Evolutionary conservation across 2,113 vertebrate genomes (phyloP), one percentile per base, ranked within the genome.

Genomic region (Nycticorax nycticorax): DNA sequence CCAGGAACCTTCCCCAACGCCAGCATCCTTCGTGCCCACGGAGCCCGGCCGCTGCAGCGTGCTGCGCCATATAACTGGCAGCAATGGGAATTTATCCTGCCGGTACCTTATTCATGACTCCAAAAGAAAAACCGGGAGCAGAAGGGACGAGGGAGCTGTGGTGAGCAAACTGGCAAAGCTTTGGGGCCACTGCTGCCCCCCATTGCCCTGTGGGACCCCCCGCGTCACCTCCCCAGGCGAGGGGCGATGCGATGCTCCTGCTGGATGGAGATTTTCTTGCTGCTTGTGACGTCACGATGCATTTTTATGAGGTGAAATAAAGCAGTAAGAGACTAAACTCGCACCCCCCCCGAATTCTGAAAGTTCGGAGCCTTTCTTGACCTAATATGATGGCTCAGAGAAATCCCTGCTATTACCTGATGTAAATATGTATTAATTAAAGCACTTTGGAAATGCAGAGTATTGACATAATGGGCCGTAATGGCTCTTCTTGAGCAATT

Each of bases 361-460:
- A 93, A 76, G 57, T 92, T 47, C 19, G 84, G 81, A 71, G 41
- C 55, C 53, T 85, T 86, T 62, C 83, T 63, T 75, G 67, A 43
- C 72, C 92, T 66, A 24, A 64, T 45, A 80, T n/a, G 39, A 12
- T 0, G 4, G 56, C 89, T 90, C 53, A 33, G 92, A 95, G 94
- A 90, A 91, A 94, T 85, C 88, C 82, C 81, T 79, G 72, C 83
- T 93, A 76, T 88, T 92, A 80, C 88, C 94, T 97, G 96, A 94
- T 87, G 93, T 96, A 97, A 97, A 95, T 94, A 95, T 84, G 82
- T 97, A 97, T 97, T 97, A 97, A 97, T 97, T 97, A 97, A 97
- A 96, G 96, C 96, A 95, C 96, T 96, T 87, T 97, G 92, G 87
- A 89, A 77, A 96, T 59, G 86, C 85, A 93, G 94, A 90, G 79